Evolutionary conservation across 2,113 vertebrate species (phyloP), one percentile per base, ranked within the genome.

Genomic region (Pao palembangensis): DNA sequence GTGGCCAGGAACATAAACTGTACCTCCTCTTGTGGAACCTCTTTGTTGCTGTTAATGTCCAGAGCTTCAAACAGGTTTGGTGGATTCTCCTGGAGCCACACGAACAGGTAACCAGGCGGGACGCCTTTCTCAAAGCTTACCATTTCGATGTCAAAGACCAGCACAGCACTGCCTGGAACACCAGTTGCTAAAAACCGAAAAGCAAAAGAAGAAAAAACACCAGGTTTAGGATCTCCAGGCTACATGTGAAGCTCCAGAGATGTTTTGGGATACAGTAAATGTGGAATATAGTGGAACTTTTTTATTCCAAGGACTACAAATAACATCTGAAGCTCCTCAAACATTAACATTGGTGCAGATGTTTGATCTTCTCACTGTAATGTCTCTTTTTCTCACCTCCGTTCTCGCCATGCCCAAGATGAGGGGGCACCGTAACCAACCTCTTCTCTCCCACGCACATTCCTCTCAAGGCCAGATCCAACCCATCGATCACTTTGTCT

Each of bases 371-470:
- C 8, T 34, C 31, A 34, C 8, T 34, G 31, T 46, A 44, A 44
- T 44, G 12, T 16, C 4, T 44, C 16, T 17, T 23, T 34, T 2
- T 43, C 64, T 95, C 75, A 98, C 97, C 94, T 93, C 94, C 95
- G 0, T 53, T 93, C 80, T 96, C 93, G 41, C 97, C 97, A 0
- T 98, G 97, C 1, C 91, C 97, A 48, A 98, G 82, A 80, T 99
- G 97, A 0, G 97, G 97, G 0, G 97, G 97, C 0, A 98, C 54
- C 1, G 91, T 87, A 13, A 98, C 60, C 57, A 91, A 73, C 71
- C 96, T 81, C 84, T 71, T 92, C 87, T 99, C 97, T 17, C 94
- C 96, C 0, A 77, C 75, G 12, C 97, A 99, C 97, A 99, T 98
- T 71, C 91, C 88, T 43, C 86, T 88, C 66, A 99, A 75, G 17